Conservation (phyloP, 2,797 vertebrate species). For the Setipinna tenuifilis region DNA sequence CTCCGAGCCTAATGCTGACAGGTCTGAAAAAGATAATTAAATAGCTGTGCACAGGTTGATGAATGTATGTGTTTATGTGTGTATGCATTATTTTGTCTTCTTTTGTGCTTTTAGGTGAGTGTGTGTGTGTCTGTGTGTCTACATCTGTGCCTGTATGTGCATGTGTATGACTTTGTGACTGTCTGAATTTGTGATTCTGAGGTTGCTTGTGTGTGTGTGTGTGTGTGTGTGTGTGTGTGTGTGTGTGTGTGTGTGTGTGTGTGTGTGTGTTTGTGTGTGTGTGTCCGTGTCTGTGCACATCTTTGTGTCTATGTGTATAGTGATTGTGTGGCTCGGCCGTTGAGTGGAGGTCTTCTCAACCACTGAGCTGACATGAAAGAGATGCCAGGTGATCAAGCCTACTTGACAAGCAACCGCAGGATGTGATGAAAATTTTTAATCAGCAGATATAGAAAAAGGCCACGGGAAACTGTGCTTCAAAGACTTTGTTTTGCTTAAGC, state of each 20-base stretch:
- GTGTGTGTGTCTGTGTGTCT: not conserved
- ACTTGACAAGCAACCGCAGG: conserved; percentile 43
- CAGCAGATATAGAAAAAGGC: conserved; percentile 42
- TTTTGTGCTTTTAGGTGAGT: not conserved
- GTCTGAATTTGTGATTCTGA: not conserved
- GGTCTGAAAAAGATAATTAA: conserved; percentile 38
- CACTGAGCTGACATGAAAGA: conserved; percentile 61
- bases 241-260: not conserved
- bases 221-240: conserved; percentile 18
- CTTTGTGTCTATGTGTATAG: not conserved
- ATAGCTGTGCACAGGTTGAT: conserved; percentile 18
- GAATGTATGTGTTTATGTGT: not conserved
- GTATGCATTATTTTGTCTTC: not conserved
- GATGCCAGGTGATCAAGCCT: conserved; percentile 54
- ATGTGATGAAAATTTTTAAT: conserved; percentile 64
- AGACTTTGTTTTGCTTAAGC: conserved; percentile 45
- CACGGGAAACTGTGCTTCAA: conserved; percentile 64
- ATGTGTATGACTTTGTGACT: not conserved
- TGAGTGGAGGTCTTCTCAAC: conserved; percentile 9
- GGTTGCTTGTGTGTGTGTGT: not conserved
- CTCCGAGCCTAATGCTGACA: conserved; percentile 33
- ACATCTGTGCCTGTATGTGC: not conserved
- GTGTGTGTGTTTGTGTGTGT: not conserved
- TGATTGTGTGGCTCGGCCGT: conserved; percentile 11
- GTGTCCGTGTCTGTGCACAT: not conserved